phyloP scores from a whole-genome alignment of 2,113 vertebrate genomes.

The Lampris incognitus region DNA sequence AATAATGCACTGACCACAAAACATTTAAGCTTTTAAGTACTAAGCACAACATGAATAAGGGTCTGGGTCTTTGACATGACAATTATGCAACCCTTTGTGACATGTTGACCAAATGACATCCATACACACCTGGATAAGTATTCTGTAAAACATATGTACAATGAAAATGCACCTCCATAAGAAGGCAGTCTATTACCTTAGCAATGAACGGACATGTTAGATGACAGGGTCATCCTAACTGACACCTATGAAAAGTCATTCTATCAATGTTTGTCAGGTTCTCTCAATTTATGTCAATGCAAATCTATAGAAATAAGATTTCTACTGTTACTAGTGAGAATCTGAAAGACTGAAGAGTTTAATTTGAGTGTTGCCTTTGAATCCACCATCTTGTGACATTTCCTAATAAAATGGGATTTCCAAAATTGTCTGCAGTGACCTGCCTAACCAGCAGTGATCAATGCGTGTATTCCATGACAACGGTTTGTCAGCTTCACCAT shows the following conservation, averaged over 20 bases:
- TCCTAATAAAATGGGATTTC: constrained; percentile 72
- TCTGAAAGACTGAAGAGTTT: constrained; percentile 18
- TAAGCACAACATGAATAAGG: constrained; percentile 46
- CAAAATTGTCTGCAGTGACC: constrained; percentile 34
- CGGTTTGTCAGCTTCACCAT: constrained; percentile 59
- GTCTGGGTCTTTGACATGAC: constrained; percentile 14
- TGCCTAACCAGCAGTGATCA: not conserved
- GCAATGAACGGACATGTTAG: not conserved
- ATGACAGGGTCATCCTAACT: not conserved
- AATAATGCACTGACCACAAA: constrained; percentile 17
- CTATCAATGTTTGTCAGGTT: constrained; percentile 30
- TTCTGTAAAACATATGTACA: not conserved
- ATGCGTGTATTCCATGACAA: constrained; percentile 30
- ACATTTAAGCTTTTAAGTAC: constrained; percentile 51
- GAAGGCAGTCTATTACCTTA: not conserved
- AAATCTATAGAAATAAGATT: constrained; percentile 16
- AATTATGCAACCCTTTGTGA: not conserved
- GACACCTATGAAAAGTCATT: not conserved
- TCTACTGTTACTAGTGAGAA: not conserved
- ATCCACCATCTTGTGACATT: constrained; percentile 54
- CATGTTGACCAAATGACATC: not conserved
- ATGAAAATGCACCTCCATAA: not conserved
- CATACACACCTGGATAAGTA: not conserved
- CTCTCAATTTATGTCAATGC: constrained; percentile 29
- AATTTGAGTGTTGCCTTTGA: constrained; percentile 39